phyloP scores from a whole-genome alignment of 2,888 invertebrate species.

The Caenorhabditis wallacei region DNA sequence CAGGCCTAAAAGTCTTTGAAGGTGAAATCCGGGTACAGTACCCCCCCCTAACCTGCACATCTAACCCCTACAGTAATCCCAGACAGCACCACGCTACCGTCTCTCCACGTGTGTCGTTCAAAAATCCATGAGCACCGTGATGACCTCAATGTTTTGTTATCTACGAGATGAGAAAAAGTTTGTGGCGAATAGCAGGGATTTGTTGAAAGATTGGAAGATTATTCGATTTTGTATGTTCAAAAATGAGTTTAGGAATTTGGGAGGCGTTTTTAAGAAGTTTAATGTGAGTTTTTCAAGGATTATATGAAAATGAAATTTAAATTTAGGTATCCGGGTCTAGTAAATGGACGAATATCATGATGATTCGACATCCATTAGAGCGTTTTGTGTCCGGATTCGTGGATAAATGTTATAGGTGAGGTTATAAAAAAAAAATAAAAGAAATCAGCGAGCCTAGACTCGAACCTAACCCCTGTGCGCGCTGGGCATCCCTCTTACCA shows the following conservation, averaged over 20 bases:
- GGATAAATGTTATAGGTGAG: slow-evolving; percentile 72
- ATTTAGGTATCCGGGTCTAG: slow-evolving; percentile 9
- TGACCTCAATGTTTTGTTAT: slow-evolving; percentile 72
- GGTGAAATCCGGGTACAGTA: slow-evolving; percentile 52
- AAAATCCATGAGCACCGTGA: slow-evolving; percentile 74
- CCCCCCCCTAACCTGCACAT: neutral
- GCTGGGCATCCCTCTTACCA: too few species aligned
- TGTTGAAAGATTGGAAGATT: slow-evolving; percentile 66
- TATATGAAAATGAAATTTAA: neutral
- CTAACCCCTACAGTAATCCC: neutral
- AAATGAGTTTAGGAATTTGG: slow-evolving; percentile 60
- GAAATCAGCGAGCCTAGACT: too few species aligned
- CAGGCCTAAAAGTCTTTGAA: slow-evolving; percentile 47
- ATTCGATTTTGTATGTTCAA: slow-evolving; percentile 57
- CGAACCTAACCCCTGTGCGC: too few species aligned
- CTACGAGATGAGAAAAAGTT: slow-evolving; percentile 66
- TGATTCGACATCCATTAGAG: slow-evolving; percentile 75
- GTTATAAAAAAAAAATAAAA: neutral
- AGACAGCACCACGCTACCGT: slow-evolving; percentile 59
- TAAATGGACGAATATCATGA: slow-evolving; percentile 64
- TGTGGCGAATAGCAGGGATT: slow-evolving; percentile 56
- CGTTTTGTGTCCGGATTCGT: slow-evolving; percentile 73
- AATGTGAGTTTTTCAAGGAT: slow-evolving; percentile 29
- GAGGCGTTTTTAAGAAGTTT: slow-evolving; percentile 44
- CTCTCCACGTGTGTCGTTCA: slow-evolving; percentile 74